Base-by-base conservation (phyloP, 2,888 invertebrate species). In the Pollenia amentaria region DNA sequence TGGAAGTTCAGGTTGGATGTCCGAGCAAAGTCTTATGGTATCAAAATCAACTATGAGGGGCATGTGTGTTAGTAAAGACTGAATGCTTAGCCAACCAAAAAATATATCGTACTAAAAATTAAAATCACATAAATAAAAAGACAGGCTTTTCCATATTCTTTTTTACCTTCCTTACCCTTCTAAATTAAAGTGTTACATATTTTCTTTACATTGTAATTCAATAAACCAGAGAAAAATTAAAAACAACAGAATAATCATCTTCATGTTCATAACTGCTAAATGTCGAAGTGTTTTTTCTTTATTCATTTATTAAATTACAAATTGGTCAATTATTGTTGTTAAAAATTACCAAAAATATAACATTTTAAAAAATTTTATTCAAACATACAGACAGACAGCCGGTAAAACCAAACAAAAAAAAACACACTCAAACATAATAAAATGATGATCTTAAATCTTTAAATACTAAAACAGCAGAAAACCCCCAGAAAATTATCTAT, bases 291-390 rank as follows among this genome's bases (percentile, higher is more conserved):
- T 16, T 69, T 60, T 18, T 69, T 57, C 38, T 42, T 60, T 73
- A 42, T 40, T 62, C 42, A 7, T 46, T 82, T 82, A 79, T 86
- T 76, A 76, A 79, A 79, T 87, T 76, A 76, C 76, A 87, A 81
- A 87, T 84, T 84, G 84, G 84, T 84, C 84, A 87, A 87, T 84
- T 87, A 87, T 62, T 81, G 77, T 57, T 77, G 51, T 44, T 67
- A 69, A 77, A 75, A 40, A n/a, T 46, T 21, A 60, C 29, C 51
- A 16, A 69, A 84, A 70, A 86, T 84, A 78, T 75, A 84, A 81
- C 73, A 84, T 87, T 84, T 84, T 48, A 46, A 84, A 83, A 73
- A 60, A 51, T 67, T 60, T 69, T 7, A 51, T 73, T 70, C 38
- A 48, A 40, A 18, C 51, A 60, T 18, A 53, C 29, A 48, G 53